These are phyloP conservation scores for Enteromius anoplus DNA, from an alignment of 2,797 vertebrate genomes.

Conservation along the genomic window DNA sequence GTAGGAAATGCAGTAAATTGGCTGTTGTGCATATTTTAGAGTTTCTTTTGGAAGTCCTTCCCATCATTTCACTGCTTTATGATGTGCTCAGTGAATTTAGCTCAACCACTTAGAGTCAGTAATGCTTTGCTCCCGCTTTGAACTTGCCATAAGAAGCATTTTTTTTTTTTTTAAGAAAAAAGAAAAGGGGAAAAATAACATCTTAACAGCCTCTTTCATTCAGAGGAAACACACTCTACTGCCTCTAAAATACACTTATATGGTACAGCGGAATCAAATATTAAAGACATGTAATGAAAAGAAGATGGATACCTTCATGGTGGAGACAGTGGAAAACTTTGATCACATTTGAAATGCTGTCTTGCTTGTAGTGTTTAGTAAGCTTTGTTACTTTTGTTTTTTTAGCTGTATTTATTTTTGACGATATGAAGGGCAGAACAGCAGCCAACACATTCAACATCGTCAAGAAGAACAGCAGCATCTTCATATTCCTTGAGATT, in stretches of 20 bases:
- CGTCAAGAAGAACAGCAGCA: constrained; percentile 2
- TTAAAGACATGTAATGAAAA: constrained; percentile 68
- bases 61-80: constrained; percentile 63
- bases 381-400: constrained; percentile 4
- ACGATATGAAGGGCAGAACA: constrained; percentile 1
- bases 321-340: constrained; percentile 51
- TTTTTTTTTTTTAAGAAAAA: background rate
- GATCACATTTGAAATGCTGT: constrained; percentile 27
- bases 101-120: constrained; percentile 29
- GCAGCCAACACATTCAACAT: background rate
- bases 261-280: constrained; percentile 64
- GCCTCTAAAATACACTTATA: constrained; percentile 56
- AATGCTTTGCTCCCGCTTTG: constrained; percentile 22
- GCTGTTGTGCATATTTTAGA: constrained; percentile 60
- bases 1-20: background rate
- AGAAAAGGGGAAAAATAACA: constrained; percentile 35
- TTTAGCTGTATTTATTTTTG: constrained; percentile 11
- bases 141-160: constrained; percentile 52
- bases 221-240: constrained; percentile 51
- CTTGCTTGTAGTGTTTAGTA: constrained; percentile 9
- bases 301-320: constrained; percentile 57
- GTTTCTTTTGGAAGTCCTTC: constrained; percentile 56
- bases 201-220: constrained; percentile 39
- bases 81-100: constrained; percentile 67
- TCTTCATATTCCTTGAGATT: constrained; percentile 11